Conservation (phyloP, 2,113 vertebrate species). For the Anthoscopus minutus region DNA sequence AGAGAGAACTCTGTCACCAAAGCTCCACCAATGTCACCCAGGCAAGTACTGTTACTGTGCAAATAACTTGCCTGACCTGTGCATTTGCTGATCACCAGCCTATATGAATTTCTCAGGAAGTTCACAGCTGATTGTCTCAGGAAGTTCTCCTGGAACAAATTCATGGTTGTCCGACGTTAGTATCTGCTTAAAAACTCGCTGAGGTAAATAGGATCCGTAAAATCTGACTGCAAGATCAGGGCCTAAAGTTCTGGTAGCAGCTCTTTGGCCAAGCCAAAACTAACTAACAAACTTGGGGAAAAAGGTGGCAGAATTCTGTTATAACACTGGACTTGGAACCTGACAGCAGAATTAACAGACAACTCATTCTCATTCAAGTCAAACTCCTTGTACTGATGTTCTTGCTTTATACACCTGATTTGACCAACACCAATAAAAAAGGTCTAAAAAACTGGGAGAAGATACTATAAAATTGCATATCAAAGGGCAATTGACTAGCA, state of each 20-base stretch:
- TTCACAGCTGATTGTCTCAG: background rate
- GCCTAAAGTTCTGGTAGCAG: background rate
- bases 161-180: background rate
- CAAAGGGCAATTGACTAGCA: conserved; percentile 3
- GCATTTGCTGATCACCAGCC: background rate
- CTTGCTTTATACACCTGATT: background rate
- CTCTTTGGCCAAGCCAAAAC: background rate
- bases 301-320: background rate
- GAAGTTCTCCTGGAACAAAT: background rate
- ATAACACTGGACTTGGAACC: background rate
- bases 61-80: background rate
- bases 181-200: background rate
- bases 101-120: background rate
- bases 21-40: too few relatives aligned
- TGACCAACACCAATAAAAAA: background rate
- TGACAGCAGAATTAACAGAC: background rate
- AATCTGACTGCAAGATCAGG: background rate
- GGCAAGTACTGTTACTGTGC: background rate
- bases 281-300: background rate
- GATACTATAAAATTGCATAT: background rate
- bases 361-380: background rate
- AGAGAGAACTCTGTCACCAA: background rate
- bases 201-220: background rate
- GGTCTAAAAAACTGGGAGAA: background rate
- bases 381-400: background rate